Evolutionary conservation across 2,797 vertebrate species (phyloP).

Genomic region (Channallabes apus): DNA sequence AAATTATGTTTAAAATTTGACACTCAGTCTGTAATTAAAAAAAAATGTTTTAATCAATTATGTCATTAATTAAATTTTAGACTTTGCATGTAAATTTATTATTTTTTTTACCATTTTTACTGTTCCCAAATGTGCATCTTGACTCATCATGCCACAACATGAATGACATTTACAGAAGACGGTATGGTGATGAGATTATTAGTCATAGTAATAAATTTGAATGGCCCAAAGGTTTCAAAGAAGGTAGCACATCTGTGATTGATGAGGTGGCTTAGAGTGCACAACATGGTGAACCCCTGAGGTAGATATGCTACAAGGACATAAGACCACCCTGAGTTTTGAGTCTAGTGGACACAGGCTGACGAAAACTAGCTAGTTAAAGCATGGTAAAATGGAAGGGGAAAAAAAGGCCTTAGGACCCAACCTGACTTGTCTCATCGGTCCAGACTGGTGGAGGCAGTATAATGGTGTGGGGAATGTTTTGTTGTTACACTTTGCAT

Average conservation of each 20-base stretch:
- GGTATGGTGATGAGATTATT: no score
- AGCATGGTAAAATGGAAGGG: neutral
- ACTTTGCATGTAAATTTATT: neutral
- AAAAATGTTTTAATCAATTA: no score
- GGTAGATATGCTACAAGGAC: neutral
- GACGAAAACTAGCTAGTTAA: no score
- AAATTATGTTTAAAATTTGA: slow-evolving; percentile 5
- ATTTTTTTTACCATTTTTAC: neutral
- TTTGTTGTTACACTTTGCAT: neutral
- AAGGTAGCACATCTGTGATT: no score
- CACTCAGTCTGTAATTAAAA: no score
- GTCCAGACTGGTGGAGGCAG: neutral
- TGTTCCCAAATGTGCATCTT: neutral
- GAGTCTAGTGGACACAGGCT: neutral
- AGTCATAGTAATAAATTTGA: no score
- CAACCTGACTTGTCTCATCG: neutral
- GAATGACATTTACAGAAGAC: no score
- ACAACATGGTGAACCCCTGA: neutral
- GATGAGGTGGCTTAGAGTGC: neutral
- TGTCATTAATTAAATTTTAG: neutral
- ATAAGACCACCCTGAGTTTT: neutral
- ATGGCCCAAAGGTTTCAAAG: no score
- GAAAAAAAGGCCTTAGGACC: neutral
- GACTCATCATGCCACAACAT: neutral
- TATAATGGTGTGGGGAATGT: neutral